Percentiles rank a stretch among this genome's conserved stretches.
Conservation (phyloP, 2,797 vertebrate genomes). For the Galagoides demidoff region DNA sequence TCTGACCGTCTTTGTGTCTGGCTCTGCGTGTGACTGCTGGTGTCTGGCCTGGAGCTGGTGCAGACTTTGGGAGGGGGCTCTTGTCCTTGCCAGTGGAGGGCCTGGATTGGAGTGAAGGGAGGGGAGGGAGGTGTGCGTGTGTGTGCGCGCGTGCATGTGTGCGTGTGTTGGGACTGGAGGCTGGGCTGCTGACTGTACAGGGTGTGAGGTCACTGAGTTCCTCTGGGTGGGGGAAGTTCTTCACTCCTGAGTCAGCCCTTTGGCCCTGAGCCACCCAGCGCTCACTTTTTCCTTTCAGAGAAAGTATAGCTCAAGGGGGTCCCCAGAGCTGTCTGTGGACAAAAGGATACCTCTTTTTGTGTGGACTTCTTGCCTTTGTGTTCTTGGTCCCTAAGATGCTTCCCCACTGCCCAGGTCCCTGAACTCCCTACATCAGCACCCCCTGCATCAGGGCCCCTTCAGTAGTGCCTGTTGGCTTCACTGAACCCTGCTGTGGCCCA, state of each 20-base stretch:
- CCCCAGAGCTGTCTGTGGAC: conserved; percentile 36
- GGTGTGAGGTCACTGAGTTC: conserved; percentile 77
- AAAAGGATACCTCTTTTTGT: not conserved
- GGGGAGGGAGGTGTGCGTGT: not conserved
- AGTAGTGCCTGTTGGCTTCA: not conserved
- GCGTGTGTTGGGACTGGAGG: not conserved
- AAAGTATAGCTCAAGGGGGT: conserved; percentile 78
- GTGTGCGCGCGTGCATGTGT: not conserved
- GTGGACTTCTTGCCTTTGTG: not conserved
- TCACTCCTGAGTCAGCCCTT: conserved; percentile 84
- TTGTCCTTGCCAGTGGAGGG: not conserved
- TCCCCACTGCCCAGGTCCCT: not conserved
- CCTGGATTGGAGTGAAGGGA: not conserved
- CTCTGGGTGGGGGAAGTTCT: conserved; percentile 73
- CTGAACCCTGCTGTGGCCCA: not conserved
- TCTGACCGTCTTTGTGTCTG: not conserved
- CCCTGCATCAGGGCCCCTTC: not conserved
- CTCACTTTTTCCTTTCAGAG: conserved; percentile 88
- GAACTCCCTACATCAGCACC: not conserved
- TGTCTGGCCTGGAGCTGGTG: not conserved
- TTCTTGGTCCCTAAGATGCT: not conserved
- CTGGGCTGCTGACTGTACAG: conserved; percentile 63
- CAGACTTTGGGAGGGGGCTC: not conserved
- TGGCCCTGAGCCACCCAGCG: conserved; percentile 82
- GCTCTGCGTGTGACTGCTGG: not conserved